These are phyloP conservation scores for Anadara kagoshimensis DNA, from an alignment of 1,140 invertebrate genomes.

Conservation along the genomic window DNA sequence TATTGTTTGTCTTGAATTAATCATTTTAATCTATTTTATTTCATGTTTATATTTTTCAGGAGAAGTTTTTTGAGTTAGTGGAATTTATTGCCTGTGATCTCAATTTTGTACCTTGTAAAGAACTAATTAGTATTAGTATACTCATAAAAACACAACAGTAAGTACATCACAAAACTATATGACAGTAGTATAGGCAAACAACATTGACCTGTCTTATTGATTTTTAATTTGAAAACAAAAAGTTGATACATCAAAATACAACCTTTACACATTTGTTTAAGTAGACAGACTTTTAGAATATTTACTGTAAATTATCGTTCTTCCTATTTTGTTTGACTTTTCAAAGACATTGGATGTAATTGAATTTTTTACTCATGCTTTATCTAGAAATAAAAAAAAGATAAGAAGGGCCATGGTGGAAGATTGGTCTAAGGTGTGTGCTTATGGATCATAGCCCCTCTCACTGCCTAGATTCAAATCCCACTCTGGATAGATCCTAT, in stretches of 20 bases:
- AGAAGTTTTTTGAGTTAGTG: constrained; percentile 95
- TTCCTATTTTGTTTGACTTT: not conserved
- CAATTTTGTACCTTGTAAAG: constrained; percentile 99
- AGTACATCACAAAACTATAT: constrained; percentile 40
- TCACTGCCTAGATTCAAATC: too few species aligned
- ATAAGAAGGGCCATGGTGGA: too few species aligned
- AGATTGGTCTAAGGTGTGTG: too few species aligned
- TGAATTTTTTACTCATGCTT: not conserved
- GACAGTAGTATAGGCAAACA: not conserved
- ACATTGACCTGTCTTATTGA: too few species aligned
- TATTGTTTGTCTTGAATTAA: too few species aligned
- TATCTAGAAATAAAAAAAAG: not conserved
- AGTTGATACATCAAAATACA: too few species aligned
- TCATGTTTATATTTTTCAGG: constrained; percentile 74
- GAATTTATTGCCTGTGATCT: constrained; percentile 98
- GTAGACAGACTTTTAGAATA: too few species aligned
- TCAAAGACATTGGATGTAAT: not conserved
- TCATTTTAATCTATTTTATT: not conserved
- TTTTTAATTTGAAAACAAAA: too few species aligned
- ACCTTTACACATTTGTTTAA: too few species aligned
- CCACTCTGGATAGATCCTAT: too few species aligned
- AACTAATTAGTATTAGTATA: constrained; percentile 95
- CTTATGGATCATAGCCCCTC: too few species aligned
- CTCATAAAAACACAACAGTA: constrained; percentile 86
- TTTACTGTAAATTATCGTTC: too few species aligned